Evolutionary conservation across 1,140 invertebrate genomes (phyloP).

Genomic region (Telenomus remus): DNA sequence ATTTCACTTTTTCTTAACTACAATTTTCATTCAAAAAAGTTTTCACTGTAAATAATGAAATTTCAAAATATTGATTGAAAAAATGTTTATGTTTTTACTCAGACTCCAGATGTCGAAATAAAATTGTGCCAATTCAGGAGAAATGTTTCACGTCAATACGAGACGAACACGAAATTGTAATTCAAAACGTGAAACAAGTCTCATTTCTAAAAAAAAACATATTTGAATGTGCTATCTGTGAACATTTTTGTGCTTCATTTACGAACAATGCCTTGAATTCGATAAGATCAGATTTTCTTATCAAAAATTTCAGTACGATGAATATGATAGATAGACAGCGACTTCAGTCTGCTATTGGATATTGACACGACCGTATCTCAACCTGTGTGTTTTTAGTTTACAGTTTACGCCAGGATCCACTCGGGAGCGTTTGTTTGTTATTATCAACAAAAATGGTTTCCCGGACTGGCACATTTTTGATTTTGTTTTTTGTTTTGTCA

Average conservation of each 20-base stretch:
- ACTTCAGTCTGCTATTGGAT: conserved; percentile 29
- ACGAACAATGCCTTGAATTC: conserved; percentile 18
- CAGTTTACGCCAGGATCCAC: conserved; percentile 3
- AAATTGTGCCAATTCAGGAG: too few species aligned
- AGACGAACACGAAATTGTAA: not conserved
- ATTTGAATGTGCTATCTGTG: conserved; percentile 23
- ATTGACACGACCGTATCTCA: conserved; percentile 22
- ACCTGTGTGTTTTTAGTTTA: conserved; percentile 7
- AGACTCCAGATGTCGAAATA: too few species aligned
- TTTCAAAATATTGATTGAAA: too few species aligned
- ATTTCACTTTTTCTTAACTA: too few species aligned
- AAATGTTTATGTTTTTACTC: too few species aligned
- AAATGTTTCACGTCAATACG: too few species aligned
- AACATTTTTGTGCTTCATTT: conserved; percentile 17
- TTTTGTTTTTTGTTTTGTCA: too few species aligned
- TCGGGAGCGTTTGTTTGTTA: conserved; percentile 2
- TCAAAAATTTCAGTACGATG: conserved; percentile 35
- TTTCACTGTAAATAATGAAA: too few species aligned
- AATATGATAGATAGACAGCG: conserved; percentile 36
- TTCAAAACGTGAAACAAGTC: not conserved
- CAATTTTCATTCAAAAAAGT: too few species aligned
- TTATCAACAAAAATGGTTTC: not conserved
- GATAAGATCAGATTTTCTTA: conserved; percentile 47
- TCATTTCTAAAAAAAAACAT: not conserved
- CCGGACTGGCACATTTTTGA: too few species aligned